These are phyloP conservation scores for Drosophila carrolli DNA, from an alignment of 1,140 invertebrate genomes.

Conservation along the genomic window DNA sequence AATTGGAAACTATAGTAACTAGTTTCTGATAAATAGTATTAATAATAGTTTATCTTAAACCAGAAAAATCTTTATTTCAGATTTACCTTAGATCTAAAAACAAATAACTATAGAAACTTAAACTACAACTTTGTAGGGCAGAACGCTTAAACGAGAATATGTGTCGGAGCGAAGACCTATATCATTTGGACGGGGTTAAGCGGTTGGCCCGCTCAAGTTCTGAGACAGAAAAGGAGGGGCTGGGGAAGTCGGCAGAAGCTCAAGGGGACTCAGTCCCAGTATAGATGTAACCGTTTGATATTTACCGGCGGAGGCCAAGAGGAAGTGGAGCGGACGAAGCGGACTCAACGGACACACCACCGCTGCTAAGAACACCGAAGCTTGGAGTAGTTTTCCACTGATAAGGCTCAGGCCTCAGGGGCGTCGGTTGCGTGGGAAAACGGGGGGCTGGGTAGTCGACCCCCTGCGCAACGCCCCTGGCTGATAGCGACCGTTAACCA, in stretches of 20 bases:
- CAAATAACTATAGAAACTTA: too few relatives aligned
- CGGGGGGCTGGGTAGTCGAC: too few relatives aligned
- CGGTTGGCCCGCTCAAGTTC: not conserved
- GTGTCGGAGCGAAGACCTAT: not conserved
- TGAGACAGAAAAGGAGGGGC: not conserved
- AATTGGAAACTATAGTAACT: too few relatives aligned
- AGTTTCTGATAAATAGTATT: not conserved
- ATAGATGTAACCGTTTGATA: conserved; percentile 51
- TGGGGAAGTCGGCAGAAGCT: conserved; percentile 2
- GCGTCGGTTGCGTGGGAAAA: not conserved
- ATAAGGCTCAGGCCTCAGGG: conserved; percentile 17
- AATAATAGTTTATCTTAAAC: not conserved
- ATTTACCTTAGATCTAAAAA: too few relatives aligned
- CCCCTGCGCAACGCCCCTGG: not conserved
- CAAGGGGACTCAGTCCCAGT: conserved; percentile 9
- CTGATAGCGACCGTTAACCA: conserved; percentile 21
- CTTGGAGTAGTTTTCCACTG: conserved; percentile 30
- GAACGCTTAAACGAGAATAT: not conserved
- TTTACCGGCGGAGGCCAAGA: conserved; percentile 28
- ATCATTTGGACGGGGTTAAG: not conserved
- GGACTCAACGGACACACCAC: not conserved
- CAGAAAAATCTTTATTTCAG: too few relatives aligned
- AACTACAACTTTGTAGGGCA: not conserved
- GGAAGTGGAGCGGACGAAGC: not conserved
- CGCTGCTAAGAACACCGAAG: conserved; percentile 30